These are phyloP conservation scores for Sandelia bainsii DNA, from an alignment of 2,797 vertebrate genomes.

Conservation along the genomic window DNA sequence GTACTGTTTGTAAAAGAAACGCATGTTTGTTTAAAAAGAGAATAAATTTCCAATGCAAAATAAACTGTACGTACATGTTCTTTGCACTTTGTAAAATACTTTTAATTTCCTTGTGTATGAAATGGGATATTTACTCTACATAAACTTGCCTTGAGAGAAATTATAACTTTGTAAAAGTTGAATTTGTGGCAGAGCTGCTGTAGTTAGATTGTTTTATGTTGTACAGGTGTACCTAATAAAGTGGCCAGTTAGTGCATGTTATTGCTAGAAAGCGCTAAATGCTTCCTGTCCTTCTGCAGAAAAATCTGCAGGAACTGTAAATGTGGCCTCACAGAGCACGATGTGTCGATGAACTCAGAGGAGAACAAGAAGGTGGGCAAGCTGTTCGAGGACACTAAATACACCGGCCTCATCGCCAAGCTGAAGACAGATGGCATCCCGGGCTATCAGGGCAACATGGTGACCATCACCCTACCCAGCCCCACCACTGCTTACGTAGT, in stretches of 20 bases:
- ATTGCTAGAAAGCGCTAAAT: not conserved
- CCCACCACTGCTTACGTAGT: constrained; percentile 68
- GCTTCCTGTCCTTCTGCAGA: constrained; percentile 75
- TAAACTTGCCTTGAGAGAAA: no score
- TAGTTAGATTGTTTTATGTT: no score
- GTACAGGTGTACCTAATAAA: no score
- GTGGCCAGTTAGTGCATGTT: no score
- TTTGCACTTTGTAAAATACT: not conserved
- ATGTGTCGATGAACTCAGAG: constrained; percentile 90
- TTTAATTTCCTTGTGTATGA: not conserved
- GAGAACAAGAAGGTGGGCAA: constrained; percentile 96
- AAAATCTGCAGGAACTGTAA: constrained; percentile 99
- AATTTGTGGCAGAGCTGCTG: no score
- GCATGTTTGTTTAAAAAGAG: not conserved
- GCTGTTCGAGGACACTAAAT: constrained; percentile 97
- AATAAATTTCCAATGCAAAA: not conserved
- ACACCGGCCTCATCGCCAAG: constrained; percentile 95
- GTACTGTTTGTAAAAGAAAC: not conserved
- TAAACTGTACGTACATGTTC: not conserved
- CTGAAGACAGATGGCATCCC: constrained; percentile 93
- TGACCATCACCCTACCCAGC: constrained; percentile 90
- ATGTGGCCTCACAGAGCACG: constrained; percentile 94
- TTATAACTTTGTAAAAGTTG: no score
- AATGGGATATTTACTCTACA: no score
- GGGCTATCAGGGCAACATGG: constrained; percentile 88